These are phyloP conservation scores for Drepanosiphum platanoidis DNA, from an alignment of 2,888 invertebrate genomes.

Conservation along the genomic window DNA sequence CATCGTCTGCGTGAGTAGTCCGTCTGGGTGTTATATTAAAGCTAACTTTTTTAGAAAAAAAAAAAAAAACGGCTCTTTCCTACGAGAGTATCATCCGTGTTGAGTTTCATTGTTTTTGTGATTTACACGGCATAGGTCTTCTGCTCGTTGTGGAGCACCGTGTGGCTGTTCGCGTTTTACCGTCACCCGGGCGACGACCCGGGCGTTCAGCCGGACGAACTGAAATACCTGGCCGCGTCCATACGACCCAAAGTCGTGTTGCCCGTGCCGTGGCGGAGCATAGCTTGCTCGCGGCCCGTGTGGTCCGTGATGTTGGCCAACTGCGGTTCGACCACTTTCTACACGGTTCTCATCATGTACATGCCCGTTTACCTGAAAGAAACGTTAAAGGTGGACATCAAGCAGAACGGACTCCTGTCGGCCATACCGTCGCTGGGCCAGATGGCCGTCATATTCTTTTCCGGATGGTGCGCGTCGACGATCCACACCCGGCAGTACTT, in stretches of 20 bases:
- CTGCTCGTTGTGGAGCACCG: not conserved
- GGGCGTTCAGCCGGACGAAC: slow-evolving; percentile 1
- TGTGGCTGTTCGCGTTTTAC: not conserved
- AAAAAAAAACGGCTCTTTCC: too few species aligned
- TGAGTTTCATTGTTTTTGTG: too few species aligned
- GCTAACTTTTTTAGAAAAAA: too few species aligned
- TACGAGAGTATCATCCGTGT: too few species aligned
- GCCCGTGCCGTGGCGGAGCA: slow-evolving; percentile 10
- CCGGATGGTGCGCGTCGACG: not conserved
- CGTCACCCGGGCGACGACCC: slow-evolving; percentile 18
- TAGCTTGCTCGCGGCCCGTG: slow-evolving; percentile 16
- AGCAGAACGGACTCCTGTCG: slow-evolving; percentile 16
- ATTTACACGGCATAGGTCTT: too few species aligned
- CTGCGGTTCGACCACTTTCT: slow-evolving; percentile 41
- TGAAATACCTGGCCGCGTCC: not conserved
- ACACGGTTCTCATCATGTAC: slow-evolving; percentile 23
- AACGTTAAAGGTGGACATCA: not conserved
- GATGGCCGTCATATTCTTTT: not conserved
- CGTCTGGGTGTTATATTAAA: too few species aligned
- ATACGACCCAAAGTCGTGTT: not conserved
- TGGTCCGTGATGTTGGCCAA: slow-evolving; percentile 26
- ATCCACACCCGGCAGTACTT: not conserved
- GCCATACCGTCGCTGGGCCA: slow-evolving; percentile 22
- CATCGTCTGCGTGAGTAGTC: slow-evolving; percentile 14
- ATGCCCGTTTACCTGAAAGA: slow-evolving; percentile 39